Evolutionary conservation across 2,888 invertebrate genomes (phyloP).

Genomic region (Dryococelus australis): DNA sequence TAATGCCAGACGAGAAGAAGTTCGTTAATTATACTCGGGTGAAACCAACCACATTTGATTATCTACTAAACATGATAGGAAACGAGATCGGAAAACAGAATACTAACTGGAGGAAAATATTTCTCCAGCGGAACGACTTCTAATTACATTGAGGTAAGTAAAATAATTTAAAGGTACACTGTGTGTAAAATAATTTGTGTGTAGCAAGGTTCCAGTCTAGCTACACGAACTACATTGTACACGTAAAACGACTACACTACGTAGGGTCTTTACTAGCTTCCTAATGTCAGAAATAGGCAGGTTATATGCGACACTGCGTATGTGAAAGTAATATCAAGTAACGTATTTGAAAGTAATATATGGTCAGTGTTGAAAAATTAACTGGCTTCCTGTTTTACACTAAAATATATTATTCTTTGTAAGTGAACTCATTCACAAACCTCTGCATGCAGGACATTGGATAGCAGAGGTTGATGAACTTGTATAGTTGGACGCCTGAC

Average conservation of each 20-base stretch:
- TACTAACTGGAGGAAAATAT: conserved; percentile 12
- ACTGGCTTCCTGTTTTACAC: neutral
- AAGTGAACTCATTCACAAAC: neutral
- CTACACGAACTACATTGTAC: neutral
- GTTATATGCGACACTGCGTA: neutral
- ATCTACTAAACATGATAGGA: no score
- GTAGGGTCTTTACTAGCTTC: neutral
- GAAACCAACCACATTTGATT: no score
- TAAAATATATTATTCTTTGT: neutral
- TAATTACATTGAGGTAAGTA: neutral
- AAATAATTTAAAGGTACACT: neutral
- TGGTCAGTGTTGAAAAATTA: neutral
- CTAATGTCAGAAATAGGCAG: neutral
- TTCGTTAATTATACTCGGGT: no score
- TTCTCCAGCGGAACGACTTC: neutral
- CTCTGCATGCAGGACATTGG: neutral
- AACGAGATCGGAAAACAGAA: no score
- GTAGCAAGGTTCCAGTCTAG: no score
- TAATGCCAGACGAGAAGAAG: no score
- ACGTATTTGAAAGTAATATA: neutral
- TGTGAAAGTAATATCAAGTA: neutral
- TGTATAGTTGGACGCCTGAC: neutral
- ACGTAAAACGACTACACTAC: neutral
- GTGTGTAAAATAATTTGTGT: neutral
- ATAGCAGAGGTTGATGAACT: neutral